Evolutionary conservation across 2,797 vertebrate genomes (phyloP).

Genomic region (Spondyliosoma cantharus): DNA sequence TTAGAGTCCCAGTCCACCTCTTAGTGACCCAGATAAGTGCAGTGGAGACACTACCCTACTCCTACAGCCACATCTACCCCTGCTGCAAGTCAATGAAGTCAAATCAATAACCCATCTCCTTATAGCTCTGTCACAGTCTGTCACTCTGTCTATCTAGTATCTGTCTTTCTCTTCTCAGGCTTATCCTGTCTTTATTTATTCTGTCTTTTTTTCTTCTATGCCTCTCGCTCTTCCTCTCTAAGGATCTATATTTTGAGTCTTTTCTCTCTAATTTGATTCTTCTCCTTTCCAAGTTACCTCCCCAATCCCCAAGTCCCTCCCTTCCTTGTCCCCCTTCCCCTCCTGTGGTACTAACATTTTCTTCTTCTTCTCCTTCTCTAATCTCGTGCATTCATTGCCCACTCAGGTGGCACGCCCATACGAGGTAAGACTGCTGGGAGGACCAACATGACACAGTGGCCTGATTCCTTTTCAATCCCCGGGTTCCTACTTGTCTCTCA

Average conservation of each 20-base stretch:
- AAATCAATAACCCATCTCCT: constrained; percentile 78
- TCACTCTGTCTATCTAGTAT: constrained; percentile 91
- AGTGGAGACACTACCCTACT: constrained; percentile 49
- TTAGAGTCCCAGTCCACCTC: constrained; percentile 42
- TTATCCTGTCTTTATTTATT: constrained; percentile 84
- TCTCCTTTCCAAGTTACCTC: constrained; percentile 67
- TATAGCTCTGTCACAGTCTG: constrained; percentile 86
- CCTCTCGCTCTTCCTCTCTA: constrained; percentile 83
- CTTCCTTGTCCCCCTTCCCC: constrained; percentile 56
- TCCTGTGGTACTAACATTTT: constrained; percentile 84
- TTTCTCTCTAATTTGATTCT: constrained; percentile 76
- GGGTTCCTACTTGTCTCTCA: constrained; percentile 72
- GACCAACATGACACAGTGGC: constrained; percentile 81
- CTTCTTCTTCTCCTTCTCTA: constrained; percentile 86
- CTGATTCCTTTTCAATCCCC: constrained; percentile 77
- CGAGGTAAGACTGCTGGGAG: constrained; percentile 85
- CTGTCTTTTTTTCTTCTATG: constrained; percentile 68
- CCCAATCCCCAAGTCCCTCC: constrained; percentile 35
- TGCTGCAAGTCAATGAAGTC: constrained; percentile 74
- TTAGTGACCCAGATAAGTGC: constrained; percentile 47
- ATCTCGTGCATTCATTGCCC: constrained; percentile 87
- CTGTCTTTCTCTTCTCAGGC: constrained; percentile 96
- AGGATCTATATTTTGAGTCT: constrained; percentile 66
- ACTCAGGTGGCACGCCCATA: constrained; percentile 87
- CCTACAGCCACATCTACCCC: constrained; percentile 67